Evolutionary conservation across 2,113 vertebrate genomes (phyloP).

Genomic region (Galemys pyrenaicus): DNA sequence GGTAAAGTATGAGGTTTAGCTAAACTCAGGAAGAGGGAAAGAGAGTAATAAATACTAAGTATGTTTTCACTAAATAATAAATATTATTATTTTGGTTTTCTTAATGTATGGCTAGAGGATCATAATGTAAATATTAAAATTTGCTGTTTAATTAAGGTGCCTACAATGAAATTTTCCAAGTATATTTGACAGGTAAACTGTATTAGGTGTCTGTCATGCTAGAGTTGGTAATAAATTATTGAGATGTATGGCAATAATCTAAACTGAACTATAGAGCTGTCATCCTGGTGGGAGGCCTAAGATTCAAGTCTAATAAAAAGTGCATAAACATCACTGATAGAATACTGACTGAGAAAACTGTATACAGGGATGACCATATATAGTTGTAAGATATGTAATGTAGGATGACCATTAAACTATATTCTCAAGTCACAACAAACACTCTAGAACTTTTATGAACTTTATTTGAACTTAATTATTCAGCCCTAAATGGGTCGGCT

Average conservation of each 20-base stretch:
- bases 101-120: not conserved
- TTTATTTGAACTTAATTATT: not conserved
- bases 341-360: not conserved
- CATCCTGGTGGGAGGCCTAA: not conserved
- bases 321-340: not conserved
- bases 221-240: not conserved
- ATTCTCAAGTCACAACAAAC: not conserved
- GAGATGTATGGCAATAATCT: not conserved
- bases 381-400: not conserved
- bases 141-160: not conserved
- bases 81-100: not conserved
- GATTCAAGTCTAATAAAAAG: not conserved
- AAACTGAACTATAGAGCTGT: not conserved
- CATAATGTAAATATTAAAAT: not conserved
- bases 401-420: not conserved
- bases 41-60: not conserved
- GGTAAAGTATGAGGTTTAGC: not conserved
- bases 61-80: not conserved
- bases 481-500: not conserved
- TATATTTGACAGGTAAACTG: not conserved
- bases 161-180: not conserved
- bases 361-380: not conserved
- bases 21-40: not conserved
- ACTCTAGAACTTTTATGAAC: not conserved
- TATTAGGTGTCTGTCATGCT: not conserved